Evolutionary conservation across 2,888 invertebrate genomes (phyloP).

Genomic region (Anorthoa munda): DNA sequence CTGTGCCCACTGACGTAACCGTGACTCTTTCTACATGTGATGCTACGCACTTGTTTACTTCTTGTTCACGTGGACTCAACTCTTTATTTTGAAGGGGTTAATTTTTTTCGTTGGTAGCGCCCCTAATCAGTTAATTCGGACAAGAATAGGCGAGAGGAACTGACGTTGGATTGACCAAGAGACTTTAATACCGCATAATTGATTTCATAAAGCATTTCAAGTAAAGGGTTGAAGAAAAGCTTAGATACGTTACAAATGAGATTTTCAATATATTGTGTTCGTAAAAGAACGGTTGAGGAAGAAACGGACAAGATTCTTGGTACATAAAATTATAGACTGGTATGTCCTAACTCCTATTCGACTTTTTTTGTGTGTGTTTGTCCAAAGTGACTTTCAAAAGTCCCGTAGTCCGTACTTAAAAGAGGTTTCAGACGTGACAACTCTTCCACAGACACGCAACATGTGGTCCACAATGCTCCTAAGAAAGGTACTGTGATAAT

Average conservation of each 20-base stretch:
- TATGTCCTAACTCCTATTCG: background rate
- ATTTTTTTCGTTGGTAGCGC: background rate
- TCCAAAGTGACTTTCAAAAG: background rate
- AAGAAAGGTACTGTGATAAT: background rate
- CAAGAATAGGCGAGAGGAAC: background rate
- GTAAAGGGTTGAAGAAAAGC: background rate
- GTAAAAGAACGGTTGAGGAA: background rate
- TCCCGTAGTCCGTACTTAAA: too few relatives aligned
- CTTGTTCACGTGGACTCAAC: conserved; percentile 60
- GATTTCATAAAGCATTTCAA: background rate
- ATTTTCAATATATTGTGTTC: background rate
- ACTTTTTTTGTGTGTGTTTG: background rate
- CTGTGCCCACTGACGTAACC: conserved; percentile 85
- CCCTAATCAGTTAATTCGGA: background rate
- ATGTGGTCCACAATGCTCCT: background rate
- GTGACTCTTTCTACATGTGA: conserved; percentile 83
- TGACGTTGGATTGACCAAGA: background rate
- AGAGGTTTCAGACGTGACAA: conserved; percentile 10
- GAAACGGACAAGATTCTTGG: background rate
- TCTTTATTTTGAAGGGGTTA: conserved; percentile 42
- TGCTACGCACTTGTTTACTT: conserved; percentile 70
- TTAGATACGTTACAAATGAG: background rate
- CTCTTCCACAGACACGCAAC: background rate
- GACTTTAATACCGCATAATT: background rate
- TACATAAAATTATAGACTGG: background rate